These are phyloP conservation scores for Hoplias malabaricus DNA, from an alignment of 2,113 vertebrate species.

Conservation along the genomic window DNA sequence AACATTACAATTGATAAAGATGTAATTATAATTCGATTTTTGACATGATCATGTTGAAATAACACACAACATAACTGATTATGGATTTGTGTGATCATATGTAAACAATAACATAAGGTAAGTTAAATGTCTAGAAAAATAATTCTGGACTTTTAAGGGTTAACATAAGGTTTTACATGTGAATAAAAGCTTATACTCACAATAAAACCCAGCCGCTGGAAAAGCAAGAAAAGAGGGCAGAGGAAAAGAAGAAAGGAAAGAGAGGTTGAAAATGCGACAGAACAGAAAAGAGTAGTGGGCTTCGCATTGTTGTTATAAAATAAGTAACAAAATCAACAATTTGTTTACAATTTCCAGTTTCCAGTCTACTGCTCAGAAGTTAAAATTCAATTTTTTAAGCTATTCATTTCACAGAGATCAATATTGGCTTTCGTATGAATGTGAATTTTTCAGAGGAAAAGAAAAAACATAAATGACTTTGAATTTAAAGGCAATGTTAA, in stretches of 20 bases:
- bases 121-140: not conserved
- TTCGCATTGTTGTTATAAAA: constrained; percentile 19
- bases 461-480: too few species aligned
- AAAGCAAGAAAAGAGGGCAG: constrained; percentile 44
- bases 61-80: too few species aligned
- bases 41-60: too few species aligned
- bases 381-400: not conserved
- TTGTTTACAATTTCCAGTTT: not conserved
- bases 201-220: constrained; percentile 90
- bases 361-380: not conserved
- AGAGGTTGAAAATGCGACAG: not conserved
- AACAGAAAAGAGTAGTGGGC: not conserved
- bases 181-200: constrained; percentile 77
- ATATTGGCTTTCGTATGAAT: too few species aligned
- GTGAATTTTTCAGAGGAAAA: too few species aligned
- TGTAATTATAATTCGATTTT: too few species aligned
- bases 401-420: not conserved
- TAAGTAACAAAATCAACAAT: not conserved
- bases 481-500: too few species aligned
- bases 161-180: not conserved
- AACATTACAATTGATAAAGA: too few species aligned
- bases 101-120: too few species aligned
- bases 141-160: not conserved
- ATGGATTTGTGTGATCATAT: too few species aligned
- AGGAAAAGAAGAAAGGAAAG: not conserved